A percentile compares a stretch with the other conserved stretches of the same genome.
Evolutionary conservation across 2,113 vertebrate genomes (phyloP).

Genomic region (Gulo gulo): DNA sequence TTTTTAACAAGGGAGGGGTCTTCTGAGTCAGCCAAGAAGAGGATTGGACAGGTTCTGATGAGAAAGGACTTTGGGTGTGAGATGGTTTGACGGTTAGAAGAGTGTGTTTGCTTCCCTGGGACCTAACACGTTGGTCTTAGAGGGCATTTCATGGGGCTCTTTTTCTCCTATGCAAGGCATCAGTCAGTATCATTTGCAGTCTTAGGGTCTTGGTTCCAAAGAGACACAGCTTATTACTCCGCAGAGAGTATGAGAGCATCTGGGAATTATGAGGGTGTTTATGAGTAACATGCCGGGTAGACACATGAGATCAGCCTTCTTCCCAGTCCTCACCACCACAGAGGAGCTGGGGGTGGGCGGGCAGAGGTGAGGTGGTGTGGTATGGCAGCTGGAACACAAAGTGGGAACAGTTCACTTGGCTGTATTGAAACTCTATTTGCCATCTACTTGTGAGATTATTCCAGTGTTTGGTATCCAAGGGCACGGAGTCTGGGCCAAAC

Average conservation of each 20-base stretch:
- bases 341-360: neutral
- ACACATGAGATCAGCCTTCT: slow-evolving; percentile 70
- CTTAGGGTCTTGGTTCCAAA: slow-evolving; percentile 36
- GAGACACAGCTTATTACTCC: slow-evolving; percentile 40
- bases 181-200: neutral
- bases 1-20: neutral
- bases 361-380: slow-evolving; percentile 31
- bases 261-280: slow-evolving; percentile 63
- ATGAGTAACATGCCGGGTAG: slow-evolving; percentile 65
- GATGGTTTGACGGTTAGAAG: neutral
- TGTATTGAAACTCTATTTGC: neutral
- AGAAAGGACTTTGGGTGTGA: neutral
- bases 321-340: neutral
- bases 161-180: neutral
- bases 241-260: slow-evolving; percentile 57
- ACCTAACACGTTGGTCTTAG: neutral
- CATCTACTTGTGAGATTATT: neutral
- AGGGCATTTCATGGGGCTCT: neutral
- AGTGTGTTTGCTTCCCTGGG: neutral
- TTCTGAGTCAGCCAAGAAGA: neutral
- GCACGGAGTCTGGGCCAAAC: neutral
- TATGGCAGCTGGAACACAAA: neutral
- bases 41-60: neutral
- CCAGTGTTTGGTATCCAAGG: slow-evolving; percentile 3
- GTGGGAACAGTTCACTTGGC: slow-evolving; percentile 18